Conservation (phyloP, 2,113 vertebrate genomes). For the Passer domesticus region DNA sequence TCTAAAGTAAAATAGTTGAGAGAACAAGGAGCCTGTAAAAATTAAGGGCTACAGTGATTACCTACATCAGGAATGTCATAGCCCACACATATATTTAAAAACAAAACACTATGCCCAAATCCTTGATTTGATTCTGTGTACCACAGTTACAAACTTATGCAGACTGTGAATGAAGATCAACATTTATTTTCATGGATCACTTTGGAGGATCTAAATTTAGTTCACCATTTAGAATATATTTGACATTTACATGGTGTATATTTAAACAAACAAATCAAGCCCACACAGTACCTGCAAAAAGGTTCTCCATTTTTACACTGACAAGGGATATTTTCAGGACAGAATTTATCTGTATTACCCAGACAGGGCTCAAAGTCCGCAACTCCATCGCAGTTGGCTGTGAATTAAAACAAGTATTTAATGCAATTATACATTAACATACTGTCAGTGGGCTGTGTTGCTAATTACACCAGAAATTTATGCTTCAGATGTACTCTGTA, state of each 20-base stretch:
- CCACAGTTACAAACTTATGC: background rate
- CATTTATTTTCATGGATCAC: background rate
- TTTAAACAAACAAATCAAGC: background rate
- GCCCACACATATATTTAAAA: background rate
- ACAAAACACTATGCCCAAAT: background rate
- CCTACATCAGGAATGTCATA: background rate
- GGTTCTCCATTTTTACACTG: constrained; percentile 46
- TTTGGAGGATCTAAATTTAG: background rate
- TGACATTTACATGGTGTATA: background rate
- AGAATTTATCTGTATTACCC: constrained; percentile 25
- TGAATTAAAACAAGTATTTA: constrained; percentile 1
- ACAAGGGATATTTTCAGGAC: constrained; percentile 36
- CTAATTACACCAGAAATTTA: background rate
- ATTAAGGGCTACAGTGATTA: background rate
- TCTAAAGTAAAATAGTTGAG: background rate
- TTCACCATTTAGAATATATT: background rate
- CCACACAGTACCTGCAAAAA: constrained; percentile 68
- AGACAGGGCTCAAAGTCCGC: constrained; percentile 24
- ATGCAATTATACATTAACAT: background rate
- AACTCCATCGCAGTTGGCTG: constrained; percentile 59
- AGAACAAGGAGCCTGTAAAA: background rate
- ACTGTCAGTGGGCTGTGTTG: background rate
- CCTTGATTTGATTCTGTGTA: background rate
- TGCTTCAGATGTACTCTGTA: background rate
- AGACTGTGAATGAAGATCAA: background rate